A percentile compares a stretch with the other conserved stretches of the same genome.
phyloP scores from a whole-genome alignment of 2,888 invertebrate species.

The Netelia melanura region DNA sequence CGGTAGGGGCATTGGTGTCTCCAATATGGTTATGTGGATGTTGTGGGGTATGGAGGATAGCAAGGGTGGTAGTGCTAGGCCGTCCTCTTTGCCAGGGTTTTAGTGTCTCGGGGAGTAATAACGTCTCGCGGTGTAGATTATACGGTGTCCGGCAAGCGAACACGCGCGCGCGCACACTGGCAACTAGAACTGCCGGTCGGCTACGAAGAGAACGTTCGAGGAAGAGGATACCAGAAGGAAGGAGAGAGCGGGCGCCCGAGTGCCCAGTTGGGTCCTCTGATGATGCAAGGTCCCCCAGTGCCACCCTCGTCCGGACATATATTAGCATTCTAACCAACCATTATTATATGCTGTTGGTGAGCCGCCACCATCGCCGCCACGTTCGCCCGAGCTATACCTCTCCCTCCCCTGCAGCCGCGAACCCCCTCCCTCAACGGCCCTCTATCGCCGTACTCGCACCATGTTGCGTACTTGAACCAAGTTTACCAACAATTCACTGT shows the following conservation, averaged over 20 bases:
- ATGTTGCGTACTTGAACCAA: slow-evolving; percentile 85
- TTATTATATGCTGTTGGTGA: slow-evolving; percentile 84
- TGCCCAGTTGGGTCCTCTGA: slow-evolving; percentile 84
- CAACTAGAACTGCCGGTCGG: slow-evolving; percentile 52
- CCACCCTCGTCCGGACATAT: slow-evolving; percentile 83
- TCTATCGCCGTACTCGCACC: slow-evolving; percentile 67
- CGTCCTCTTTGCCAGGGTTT: slow-evolving; percentile 76
- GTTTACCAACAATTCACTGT: slow-evolving; percentile 85
- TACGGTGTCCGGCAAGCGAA: slow-evolving; percentile 81
- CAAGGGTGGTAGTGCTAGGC: slow-evolving; percentile 54
- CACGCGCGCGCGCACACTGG: slow-evolving; percentile 43
- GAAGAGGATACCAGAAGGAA: slow-evolving; percentile 60
- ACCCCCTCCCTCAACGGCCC: slow-evolving; percentile 13
- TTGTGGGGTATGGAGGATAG: slow-evolving; percentile 54
- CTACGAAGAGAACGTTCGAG: slow-evolving; percentile 56
- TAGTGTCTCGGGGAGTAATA: slow-evolving; percentile 84
- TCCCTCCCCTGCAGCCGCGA: slow-evolving; percentile 43
- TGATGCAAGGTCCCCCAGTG: slow-evolving; percentile 84
- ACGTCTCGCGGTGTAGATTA: slow-evolving; percentile 84
- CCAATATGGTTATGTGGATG: slow-evolving; percentile 62
- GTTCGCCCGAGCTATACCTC: slow-evolving; percentile 80
- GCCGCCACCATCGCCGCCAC: slow-evolving; percentile 81
- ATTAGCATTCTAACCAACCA: slow-evolving; percentile 85
- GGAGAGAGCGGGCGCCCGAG: slow-evolving; percentile 77
- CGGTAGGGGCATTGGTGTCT: slow-evolving; percentile 47